phyloP scores from a whole-genome alignment of 2,797 vertebrate genomes.

The Alosa sapidissima region DNA sequence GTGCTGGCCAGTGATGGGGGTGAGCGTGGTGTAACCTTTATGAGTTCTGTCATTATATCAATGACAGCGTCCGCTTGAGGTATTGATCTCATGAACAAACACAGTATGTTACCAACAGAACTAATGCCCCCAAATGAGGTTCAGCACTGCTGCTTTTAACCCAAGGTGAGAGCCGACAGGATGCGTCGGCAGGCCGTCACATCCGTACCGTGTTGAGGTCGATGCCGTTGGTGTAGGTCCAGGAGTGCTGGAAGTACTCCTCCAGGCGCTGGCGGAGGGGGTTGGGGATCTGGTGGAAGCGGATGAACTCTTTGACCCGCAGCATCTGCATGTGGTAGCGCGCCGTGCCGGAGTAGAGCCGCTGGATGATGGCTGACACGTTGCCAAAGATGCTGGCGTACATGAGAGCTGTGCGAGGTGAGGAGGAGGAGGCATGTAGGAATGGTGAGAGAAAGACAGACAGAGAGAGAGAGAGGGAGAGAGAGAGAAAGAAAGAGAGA shows the following conservation, averaged over 20 bases:
- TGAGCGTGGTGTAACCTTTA: neutral
- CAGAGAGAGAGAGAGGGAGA: slow-evolving; percentile 20
- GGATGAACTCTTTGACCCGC: slow-evolving; percentile 97
- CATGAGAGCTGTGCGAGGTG: slow-evolving; percentile 86
- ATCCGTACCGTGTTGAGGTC: slow-evolving; percentile 97
- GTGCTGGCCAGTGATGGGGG: slow-evolving; percentile 10
- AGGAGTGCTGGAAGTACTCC: slow-evolving; percentile 98
- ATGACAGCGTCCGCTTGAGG: neutral
- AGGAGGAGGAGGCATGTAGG: neutral
- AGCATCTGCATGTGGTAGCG: slow-evolving; percentile 99
- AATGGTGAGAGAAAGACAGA: neutral
- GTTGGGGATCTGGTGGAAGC: slow-evolving; percentile 98
- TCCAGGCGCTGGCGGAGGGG: slow-evolving; percentile 94
- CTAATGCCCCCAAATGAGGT: neutral
- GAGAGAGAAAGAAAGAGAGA: neutral
- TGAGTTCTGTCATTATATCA: slow-evolving; percentile 2
- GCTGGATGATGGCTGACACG: slow-evolving; percentile 98
- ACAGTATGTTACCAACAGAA: neutral
- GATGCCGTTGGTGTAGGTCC: slow-evolving; percentile 99
- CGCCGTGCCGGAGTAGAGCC: slow-evolving; percentile 95
- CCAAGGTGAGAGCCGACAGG: neutral
- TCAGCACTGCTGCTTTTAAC: neutral
- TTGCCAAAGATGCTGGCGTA: slow-evolving; percentile 99
- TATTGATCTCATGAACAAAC: neutral
- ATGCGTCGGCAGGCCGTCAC: neutral